phyloP scores from a whole-genome alignment of 2,888 invertebrate species.

The Pocota personata region DNA sequence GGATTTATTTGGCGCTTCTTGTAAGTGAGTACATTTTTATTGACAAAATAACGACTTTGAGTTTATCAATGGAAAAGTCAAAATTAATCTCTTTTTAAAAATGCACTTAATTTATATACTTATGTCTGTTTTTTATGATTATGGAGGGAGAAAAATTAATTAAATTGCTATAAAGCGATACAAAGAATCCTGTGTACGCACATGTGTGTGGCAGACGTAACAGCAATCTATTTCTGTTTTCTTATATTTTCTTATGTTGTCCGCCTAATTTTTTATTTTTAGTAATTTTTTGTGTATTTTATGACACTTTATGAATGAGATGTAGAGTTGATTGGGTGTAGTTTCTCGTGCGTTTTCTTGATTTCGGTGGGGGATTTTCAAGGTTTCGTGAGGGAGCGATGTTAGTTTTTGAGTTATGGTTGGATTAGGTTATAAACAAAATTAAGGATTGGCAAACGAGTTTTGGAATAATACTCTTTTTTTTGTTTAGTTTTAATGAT shows the following conservation, averaged over 20 bases:
- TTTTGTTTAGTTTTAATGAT: conserved; percentile 7
- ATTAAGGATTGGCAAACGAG: conserved; percentile 10
- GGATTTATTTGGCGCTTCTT: conserved; percentile 56
- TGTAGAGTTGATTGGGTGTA: background rate
- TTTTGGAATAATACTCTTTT: background rate
- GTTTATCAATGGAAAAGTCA: conserved; percentile 32
- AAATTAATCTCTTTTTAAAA: conserved; percentile 7
- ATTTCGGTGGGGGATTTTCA: conserved; percentile 25
- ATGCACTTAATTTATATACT: conserved; percentile 29
- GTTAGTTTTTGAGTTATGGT: conserved; percentile 43
- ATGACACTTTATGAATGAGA: conserved; percentile 56
- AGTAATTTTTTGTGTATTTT: conserved; percentile 22
- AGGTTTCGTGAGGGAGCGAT: conserved; percentile 31
- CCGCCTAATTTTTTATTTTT: conserved; percentile 25
- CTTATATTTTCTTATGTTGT: conserved; percentile 10
- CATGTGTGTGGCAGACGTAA: conserved; percentile 14
- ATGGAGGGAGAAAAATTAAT: conserved; percentile 50
- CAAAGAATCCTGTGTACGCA: background rate
- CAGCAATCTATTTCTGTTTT: conserved; percentile 22
- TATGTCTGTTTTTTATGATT: conserved; percentile 6
- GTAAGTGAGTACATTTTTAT: conserved; percentile 31
- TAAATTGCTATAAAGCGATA: conserved; percentile 31
- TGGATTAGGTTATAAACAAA: conserved; percentile 49
- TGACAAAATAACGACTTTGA: background rate
- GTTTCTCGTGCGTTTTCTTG: background rate